These are phyloP conservation scores for Diadophis punctatus DNA, from an alignment of 2,113 vertebrate genomes.

Conservation along the genomic window DNA sequence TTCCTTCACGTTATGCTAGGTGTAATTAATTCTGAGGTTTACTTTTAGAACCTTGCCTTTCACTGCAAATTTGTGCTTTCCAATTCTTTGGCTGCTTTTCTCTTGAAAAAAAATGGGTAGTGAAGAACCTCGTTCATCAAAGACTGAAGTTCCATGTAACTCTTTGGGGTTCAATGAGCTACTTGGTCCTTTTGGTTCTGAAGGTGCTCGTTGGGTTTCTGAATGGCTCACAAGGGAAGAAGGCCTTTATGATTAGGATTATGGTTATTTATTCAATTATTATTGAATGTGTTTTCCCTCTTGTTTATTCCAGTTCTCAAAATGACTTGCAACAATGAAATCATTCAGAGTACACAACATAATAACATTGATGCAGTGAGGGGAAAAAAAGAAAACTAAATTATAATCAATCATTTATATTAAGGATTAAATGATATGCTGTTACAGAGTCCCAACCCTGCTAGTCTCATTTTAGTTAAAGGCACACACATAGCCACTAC, in stretches of 20 bases:
- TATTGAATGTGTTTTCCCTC: not conserved
- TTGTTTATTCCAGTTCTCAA: not conserved
- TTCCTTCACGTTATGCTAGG: not conserved
- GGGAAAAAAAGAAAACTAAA: not conserved
- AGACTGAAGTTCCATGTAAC: not conserved
- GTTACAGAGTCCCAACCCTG: not conserved
- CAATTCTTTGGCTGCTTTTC: conserved; percentile 11
- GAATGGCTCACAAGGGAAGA: not conserved
- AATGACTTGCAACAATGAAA: not conserved
- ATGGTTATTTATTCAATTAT: not conserved
- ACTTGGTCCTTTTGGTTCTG: not conserved
- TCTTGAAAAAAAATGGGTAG: not conserved
- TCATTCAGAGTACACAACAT: not conserved
- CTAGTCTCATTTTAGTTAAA: not conserved
- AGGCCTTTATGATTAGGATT: not conserved
- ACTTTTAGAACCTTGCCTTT: not conserved
- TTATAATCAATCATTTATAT: not conserved
- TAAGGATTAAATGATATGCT: not conserved
- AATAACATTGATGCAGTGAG: not conserved
- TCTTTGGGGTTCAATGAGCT: not conserved
- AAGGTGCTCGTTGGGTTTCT: not conserved
- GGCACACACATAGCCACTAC: not conserved
- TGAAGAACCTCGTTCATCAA: not conserved
- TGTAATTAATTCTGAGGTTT: conserved; percentile 32
- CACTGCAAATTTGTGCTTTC: conserved; percentile 8